phyloP scores from a whole-genome alignment of 2,888 invertebrate species.

The Lissocephala sabroskyi region DNA sequence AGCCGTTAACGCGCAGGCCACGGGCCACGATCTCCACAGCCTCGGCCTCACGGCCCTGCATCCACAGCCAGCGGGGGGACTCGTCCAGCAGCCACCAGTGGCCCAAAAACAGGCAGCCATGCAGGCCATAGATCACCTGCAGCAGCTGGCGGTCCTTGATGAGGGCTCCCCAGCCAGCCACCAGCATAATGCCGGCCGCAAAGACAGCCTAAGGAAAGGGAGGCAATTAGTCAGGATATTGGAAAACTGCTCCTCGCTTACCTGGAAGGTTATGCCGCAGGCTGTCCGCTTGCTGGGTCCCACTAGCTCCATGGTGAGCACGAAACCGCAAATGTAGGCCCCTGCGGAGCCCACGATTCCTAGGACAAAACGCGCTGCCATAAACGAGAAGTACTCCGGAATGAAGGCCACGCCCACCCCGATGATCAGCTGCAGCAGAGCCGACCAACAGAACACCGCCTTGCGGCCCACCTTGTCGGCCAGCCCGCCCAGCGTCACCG shows the following conservation, averaged over 20 bases:
- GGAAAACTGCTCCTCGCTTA: constrained; percentile 12
- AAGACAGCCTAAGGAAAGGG: constrained; percentile 78
- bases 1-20: constrained; percentile 83
- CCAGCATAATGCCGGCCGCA: constrained; percentile 85
- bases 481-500: constrained; percentile 82
- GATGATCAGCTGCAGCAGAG: constrained; percentile 80
- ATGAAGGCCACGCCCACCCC: constrained; percentile 84
- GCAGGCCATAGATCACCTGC: constrained; percentile 86
- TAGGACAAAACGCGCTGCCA: constrained; percentile 79
- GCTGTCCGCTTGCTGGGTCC: constrained; percentile 85
- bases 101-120: constrained; percentile 80
- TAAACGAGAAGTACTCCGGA: constrained; percentile 83
- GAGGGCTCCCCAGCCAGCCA: constrained; percentile 86
- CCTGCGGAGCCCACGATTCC: constrained; percentile 90
- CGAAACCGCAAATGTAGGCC: constrained; percentile 74
- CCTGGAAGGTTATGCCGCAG: constrained; percentile 81
- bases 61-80: constrained; percentile 91
- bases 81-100: constrained; percentile 94
- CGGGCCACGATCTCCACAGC: constrained; percentile 83
- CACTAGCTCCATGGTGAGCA: constrained; percentile 85
- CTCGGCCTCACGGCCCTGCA: constrained; percentile 82
- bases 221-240: neutral
- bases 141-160: constrained; percentile 81
- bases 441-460: constrained; percentile 84
- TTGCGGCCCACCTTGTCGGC: constrained; percentile 88